Evolutionary conservation across 2,113 vertebrate genomes (phyloP).

Genomic region (Platichthys stellatus): DNA sequence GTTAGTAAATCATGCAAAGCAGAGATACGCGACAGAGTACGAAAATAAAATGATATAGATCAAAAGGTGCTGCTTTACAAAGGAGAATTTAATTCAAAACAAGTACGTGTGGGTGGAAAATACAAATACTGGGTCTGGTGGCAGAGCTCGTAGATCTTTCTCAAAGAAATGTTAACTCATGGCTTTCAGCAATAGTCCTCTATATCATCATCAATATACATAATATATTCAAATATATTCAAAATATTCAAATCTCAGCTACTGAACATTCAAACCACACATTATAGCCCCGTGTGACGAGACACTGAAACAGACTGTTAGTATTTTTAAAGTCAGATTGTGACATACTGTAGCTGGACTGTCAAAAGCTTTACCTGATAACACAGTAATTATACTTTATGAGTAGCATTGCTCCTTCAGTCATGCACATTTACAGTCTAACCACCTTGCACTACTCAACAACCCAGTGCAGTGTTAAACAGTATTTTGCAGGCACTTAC

Average conservation of each 20-base stretch:
- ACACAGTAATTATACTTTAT: constrained; percentile 38
- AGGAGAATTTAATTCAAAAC: constrained; percentile 43
- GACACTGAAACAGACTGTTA: constrained; percentile 17
- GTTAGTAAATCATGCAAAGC: constrained; percentile 82
- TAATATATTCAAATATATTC: too few species aligned
- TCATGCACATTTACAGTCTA: constrained; percentile 59
- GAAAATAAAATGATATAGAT: constrained; percentile 75
- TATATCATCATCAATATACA: constrained; percentile 47
- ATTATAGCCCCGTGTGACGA: constrained; percentile 45
- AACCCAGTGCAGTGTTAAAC: constrained; percentile 30
- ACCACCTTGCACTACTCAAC: constrained; percentile 33
- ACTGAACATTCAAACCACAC: constrained; percentile 38
- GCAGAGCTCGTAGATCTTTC: constrained; percentile 70
- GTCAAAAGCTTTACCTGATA: constrained; percentile 57
- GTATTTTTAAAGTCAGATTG: constrained; percentile 14
- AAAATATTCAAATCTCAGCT: constrained; percentile 17
- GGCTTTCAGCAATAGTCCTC: constrained; percentile 58
- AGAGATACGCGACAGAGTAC: constrained; percentile 54
- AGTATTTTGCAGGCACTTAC: constrained; percentile 72
- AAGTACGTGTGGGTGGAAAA: constrained; percentile 46
- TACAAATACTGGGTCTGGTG: constrained; percentile 67
- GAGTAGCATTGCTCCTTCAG: constrained; percentile 49
- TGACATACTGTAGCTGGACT: constrained; percentile 18
- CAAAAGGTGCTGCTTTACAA: constrained; percentile 69
- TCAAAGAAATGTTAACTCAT: constrained; percentile 58